phyloP scores from a whole-genome alignment of 2,113 vertebrate species.

The Nestor notabilis region DNA sequence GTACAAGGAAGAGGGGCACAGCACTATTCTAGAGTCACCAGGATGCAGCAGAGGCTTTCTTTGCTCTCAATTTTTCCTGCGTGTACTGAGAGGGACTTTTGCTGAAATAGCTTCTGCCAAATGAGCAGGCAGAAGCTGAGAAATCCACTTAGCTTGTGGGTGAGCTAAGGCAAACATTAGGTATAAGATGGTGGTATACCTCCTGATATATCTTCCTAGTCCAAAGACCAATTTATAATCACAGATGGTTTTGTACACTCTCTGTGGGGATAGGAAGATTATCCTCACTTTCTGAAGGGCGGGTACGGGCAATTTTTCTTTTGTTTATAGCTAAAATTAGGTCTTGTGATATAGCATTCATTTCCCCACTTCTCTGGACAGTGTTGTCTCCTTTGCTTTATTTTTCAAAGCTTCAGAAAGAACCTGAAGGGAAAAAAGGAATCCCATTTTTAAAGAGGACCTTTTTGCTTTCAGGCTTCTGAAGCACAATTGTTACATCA shows the following conservation, averaged over 20 bases:
- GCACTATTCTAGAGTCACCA: neutral
- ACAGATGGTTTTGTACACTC: neutral
- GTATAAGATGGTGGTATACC: neutral
- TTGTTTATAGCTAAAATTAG: neutral
- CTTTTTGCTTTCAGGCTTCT: neutral
- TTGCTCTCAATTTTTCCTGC: neutral
- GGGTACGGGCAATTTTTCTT: neutral
- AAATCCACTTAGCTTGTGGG: accelerated
- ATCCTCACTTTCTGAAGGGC: neutral
- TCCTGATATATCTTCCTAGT: neutral
- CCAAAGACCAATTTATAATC: neutral
- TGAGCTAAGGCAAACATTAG: neutral
- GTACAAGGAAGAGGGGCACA: neutral
- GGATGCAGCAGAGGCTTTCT: neutral
- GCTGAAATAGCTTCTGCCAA: neutral
- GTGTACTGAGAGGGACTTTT: accelerated
- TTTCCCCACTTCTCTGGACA: neutral
- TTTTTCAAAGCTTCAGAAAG: neutral
- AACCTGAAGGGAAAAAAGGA: neutral
- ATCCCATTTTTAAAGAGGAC: neutral
- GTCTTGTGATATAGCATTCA: neutral
- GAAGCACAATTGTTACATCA: neutral
- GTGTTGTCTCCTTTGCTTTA: neutral
- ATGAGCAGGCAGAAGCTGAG: neutral
- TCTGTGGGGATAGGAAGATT: neutral